Conservation (phyloP, 2,113 vertebrate species). For the Apodemus speciosus region DNA sequence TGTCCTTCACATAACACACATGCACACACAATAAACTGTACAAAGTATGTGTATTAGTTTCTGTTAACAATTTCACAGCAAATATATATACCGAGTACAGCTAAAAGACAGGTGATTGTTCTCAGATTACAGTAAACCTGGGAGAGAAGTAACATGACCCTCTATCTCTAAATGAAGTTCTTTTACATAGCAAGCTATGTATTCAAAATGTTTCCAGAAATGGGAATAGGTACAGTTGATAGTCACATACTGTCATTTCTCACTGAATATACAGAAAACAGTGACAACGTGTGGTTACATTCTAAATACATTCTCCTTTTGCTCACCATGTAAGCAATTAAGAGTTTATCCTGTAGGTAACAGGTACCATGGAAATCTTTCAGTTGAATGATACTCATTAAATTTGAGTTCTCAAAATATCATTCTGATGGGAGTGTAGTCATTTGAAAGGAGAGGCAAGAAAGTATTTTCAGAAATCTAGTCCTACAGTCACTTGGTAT, state of each 20-base stretch:
- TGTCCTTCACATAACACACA: neutral
- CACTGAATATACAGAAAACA: neutral
- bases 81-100: neutral
- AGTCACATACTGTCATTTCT: neutral
- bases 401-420: conserved; percentile 22
- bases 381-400: conserved; percentile 28
- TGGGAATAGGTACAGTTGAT: neutral
- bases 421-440: neutral
- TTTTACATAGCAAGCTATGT: neutral
- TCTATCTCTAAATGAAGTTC: neutral
- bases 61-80: neutral
- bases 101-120: neutral
- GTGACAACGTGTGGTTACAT: neutral
- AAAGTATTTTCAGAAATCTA: neutral
- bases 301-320: neutral
- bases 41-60: neutral
- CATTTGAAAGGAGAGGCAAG: neutral
- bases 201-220: conserved; percentile 36
- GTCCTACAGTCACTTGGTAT: too few species aligned
- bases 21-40: fast-evolving
- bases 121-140: neutral
- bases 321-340: neutral
- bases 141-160: neutral
- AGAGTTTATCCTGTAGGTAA: neutral
- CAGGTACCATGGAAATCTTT: neutral